phyloP scores from a whole-genome alignment of 2,797 vertebrate species.

The Buceros bicornis region DNA sequence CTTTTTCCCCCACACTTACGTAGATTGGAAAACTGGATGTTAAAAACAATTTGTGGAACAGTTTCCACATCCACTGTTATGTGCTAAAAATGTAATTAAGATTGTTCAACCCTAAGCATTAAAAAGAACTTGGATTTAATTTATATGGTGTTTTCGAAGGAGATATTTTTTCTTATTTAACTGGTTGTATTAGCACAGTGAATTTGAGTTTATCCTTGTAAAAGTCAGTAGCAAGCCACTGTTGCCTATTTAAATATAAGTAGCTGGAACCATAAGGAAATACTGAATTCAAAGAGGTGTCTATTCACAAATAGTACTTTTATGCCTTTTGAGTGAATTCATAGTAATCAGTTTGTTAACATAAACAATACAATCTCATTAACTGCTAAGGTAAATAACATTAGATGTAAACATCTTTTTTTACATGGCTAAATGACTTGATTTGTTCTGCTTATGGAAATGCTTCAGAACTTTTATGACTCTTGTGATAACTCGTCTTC shows the following conservation, averaged over 20 bases:
- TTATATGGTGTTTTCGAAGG: slow-evolving; percentile 41
- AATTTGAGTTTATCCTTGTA: slow-evolving; percentile 8
- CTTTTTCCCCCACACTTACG: slow-evolving; percentile 82
- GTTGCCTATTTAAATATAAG: not conserved
- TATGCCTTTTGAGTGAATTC: slow-evolving; percentile 38
- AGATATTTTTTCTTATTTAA: slow-evolving; percentile 11
- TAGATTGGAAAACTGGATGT: slow-evolving; percentile 81
- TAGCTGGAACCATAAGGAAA: not conserved
- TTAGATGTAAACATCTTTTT: slow-evolving; percentile 48
- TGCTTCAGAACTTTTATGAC: not conserved
- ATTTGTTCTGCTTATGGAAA: slow-evolving; percentile 54
- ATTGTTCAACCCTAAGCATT: not conserved
- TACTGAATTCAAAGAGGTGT: not conserved
- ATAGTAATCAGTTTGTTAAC: slow-evolving; percentile 15
- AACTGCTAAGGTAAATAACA: slow-evolving; percentile 24
- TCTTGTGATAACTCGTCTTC: not conserved
- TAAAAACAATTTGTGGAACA: slow-evolving; percentile 79
- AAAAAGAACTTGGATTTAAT: slow-evolving; percentile 5
- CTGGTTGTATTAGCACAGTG: not conserved
- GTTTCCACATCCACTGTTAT: slow-evolving; percentile 66
- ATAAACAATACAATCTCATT: slow-evolving; percentile 30
- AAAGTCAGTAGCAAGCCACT: not conserved
- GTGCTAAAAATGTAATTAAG: slow-evolving; percentile 57
- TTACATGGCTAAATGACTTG: slow-evolving; percentile 9
- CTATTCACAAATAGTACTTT: not conserved